Percentiles rank a stretch among this genome's conserved stretches.
Evolutionary conservation across 2,888 invertebrate genomes (phyloP).

Genomic region (Ochlodes sylvanus): DNA sequence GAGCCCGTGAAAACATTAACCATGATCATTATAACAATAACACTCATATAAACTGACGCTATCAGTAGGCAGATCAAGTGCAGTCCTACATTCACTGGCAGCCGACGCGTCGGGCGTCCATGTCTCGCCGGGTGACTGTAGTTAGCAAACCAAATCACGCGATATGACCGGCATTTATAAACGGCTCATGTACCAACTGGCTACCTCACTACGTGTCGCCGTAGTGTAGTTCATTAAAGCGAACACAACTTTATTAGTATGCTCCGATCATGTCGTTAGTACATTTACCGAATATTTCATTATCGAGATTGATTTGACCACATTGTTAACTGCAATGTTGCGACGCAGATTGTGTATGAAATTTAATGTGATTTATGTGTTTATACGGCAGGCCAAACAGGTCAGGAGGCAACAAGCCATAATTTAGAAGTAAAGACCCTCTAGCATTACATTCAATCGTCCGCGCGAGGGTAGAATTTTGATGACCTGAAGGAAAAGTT

Average conservation of each 20-base stretch:
- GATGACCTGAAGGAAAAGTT: slow-evolving; percentile 75
- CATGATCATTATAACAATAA: no score
- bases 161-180: slow-evolving; percentile 50
- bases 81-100: slow-evolving; percentile 53
- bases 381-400: slow-evolving; percentile 7
- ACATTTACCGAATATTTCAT: slow-evolving; percentile 29
- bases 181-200: slow-evolving; percentile 8
- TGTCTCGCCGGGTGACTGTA: slow-evolving; percentile 54
- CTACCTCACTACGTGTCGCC: slow-evolving; percentile 4
- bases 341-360: background rate
- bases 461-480: slow-evolving; percentile 79
- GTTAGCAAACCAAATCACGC: slow-evolving; percentile 71
- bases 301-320: slow-evolving; percentile 28
- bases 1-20: no score
- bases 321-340: slow-evolving; percentile 17
- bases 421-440: slow-evolving; percentile 75
- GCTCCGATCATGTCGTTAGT: slow-evolving; percentile 23
- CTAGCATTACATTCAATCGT: slow-evolving; percentile 83
- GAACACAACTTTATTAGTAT: slow-evolving; percentile 25
- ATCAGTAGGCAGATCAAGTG: slow-evolving; percentile 12
- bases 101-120: slow-evolving; percentile 55
- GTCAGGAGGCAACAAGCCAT: slow-evolving; percentile 67
- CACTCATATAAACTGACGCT: background rate
- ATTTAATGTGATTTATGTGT: slow-evolving; percentile 16
- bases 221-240: slow-evolving; percentile 19